These are phyloP conservation scores for Cottus gobio DNA, from an alignment of 2,113 vertebrate genomes.

Conservation along the genomic window DNA sequence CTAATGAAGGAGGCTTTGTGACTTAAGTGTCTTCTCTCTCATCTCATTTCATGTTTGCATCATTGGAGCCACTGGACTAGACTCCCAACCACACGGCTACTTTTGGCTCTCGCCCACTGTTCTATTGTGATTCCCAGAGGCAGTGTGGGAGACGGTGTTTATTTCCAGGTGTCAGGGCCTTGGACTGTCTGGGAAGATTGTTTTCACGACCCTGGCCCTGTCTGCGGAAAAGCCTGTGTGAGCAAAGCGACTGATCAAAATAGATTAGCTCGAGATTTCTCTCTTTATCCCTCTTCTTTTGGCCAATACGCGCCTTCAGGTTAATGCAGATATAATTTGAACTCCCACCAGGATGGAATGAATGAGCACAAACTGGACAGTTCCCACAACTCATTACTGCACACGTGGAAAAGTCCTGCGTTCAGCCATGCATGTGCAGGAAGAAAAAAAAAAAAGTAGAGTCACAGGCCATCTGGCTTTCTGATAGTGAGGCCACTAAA, in stretches of 20 bases:
- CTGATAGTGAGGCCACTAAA: conserved; percentile 17
- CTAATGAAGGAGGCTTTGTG: conserved; percentile 57
- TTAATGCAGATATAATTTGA: conserved; percentile 4
- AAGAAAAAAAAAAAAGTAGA: neutral
- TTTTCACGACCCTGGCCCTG: conserved; percentile 20
- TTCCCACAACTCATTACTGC: conserved; percentile 14
- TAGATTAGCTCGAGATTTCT: conserved; percentile 40
- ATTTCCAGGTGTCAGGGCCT: conserved; percentile 53
- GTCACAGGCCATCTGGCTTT: conserved; percentile 21
- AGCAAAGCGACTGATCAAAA: conserved; percentile 45
- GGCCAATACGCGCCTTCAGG: conserved; percentile 31
- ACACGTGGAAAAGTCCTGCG: neutral
- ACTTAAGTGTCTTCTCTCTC: conserved; percentile 45
- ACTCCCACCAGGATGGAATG: neutral
- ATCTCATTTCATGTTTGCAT: conserved; percentile 53
- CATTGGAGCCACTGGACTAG: conserved; percentile 41
- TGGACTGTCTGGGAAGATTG: conserved; percentile 32
- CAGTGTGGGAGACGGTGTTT: conserved; percentile 48
- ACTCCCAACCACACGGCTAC: neutral
- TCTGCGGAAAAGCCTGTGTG: conserved; percentile 6
- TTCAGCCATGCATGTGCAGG: neutral
- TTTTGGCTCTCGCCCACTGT: conserved; percentile 36
- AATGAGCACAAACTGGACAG: conserved; percentile 17
- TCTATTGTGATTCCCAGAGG: conserved; percentile 48
- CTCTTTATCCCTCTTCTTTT: conserved; percentile 7